phyloP scores from a whole-genome alignment of 1,140 invertebrate species.

The Drosophila navojoa region DNA sequence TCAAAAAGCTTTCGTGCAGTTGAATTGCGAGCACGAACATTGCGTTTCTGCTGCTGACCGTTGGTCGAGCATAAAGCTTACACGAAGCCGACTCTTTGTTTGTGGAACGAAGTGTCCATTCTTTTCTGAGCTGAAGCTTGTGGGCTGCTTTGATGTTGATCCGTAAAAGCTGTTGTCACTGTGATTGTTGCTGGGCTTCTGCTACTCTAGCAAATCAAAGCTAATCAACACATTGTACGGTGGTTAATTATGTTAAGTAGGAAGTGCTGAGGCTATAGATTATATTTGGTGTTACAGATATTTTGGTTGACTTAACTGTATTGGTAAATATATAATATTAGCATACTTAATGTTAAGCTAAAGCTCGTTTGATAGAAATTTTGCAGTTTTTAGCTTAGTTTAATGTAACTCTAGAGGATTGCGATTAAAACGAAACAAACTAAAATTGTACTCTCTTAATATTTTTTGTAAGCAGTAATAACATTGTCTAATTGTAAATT shows the following conservation, averaged over 20 bases:
- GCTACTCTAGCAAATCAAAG: conserved; percentile 45
- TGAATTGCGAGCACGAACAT: not conserved
- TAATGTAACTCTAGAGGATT: too few relatives aligned
- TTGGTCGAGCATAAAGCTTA: conserved; percentile 42
- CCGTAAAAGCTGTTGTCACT: conserved; percentile 51
- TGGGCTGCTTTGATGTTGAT: conserved; percentile 31
- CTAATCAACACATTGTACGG: conserved; percentile 33
- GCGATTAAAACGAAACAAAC: too few relatives aligned
- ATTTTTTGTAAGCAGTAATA: not conserved
- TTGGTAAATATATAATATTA: too few relatives aligned
- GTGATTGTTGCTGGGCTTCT: conserved; percentile 29
- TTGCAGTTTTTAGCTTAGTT: too few relatives aligned
- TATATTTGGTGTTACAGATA: too few relatives aligned
- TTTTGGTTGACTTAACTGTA: too few relatives aligned
- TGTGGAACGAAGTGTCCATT: conserved; percentile 46
- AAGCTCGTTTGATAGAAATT: too few relatives aligned
- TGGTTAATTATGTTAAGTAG: conserved; percentile 6
- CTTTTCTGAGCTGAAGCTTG: conserved; percentile 39
- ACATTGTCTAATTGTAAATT: too few relatives aligned
- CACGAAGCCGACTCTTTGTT: conserved; percentile 35
- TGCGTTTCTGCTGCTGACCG: conserved; percentile 17
- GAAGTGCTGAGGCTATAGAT: too few relatives aligned
- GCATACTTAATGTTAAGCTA: too few relatives aligned
- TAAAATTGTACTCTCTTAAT: too few relatives aligned
- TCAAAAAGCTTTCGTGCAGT: conserved; percentile 1